Conservation (phyloP, 2,113 vertebrate genomes). For the Caranx ignobilis region DNA sequence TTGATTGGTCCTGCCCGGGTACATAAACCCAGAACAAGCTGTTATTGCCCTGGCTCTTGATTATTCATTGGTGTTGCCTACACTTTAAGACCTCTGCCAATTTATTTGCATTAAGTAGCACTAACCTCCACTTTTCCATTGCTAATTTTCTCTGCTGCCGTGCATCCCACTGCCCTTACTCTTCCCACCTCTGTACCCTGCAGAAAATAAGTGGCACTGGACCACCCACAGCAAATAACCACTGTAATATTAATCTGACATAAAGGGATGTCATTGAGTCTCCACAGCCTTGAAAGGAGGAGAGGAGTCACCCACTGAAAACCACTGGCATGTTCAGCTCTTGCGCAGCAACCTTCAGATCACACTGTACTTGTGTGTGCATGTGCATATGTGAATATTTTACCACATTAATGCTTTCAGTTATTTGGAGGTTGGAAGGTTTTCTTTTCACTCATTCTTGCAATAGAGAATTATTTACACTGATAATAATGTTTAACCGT, state of each 20-base stretch:
- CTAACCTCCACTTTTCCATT: slow-evolving; percentile 46
- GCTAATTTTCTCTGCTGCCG: slow-evolving; percentile 55
- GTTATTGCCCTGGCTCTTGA: slow-evolving; percentile 31
- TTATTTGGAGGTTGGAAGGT: slow-evolving; percentile 17
- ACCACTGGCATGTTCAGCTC: slow-evolving; percentile 37
- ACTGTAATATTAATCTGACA: slow-evolving; percentile 65
- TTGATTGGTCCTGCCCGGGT: slow-evolving; percentile 43
- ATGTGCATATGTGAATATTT: not conserved
- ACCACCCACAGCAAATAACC: slow-evolving; percentile 62
- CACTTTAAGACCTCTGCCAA: slow-evolving; percentile 53
- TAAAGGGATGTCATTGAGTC: slow-evolving; percentile 59
- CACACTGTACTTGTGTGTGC: slow-evolving; percentile 5
- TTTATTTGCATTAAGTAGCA: slow-evolving; percentile 70
- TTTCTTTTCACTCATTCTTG: slow-evolving; percentile 3
- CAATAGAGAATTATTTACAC: slow-evolving; percentile 53
- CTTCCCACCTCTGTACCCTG: slow-evolving; percentile 20
- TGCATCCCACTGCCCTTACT: slow-evolving; percentile 60
- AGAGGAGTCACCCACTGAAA: slow-evolving; percentile 41
- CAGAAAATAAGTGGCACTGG: slow-evolving; percentile 56
- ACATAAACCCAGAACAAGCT: slow-evolving; percentile 49
- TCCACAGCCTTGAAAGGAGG: slow-evolving; percentile 38
- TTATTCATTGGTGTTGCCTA: slow-evolving; percentile 54
- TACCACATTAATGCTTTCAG: slow-evolving; percentile 13
- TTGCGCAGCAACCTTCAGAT: slow-evolving; percentile 41
- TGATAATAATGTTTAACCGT: slow-evolving; percentile 64